These are phyloP conservation scores for Elegia similella DNA, from an alignment of 2,888 invertebrate genomes.

Conservation along the genomic window DNA sequence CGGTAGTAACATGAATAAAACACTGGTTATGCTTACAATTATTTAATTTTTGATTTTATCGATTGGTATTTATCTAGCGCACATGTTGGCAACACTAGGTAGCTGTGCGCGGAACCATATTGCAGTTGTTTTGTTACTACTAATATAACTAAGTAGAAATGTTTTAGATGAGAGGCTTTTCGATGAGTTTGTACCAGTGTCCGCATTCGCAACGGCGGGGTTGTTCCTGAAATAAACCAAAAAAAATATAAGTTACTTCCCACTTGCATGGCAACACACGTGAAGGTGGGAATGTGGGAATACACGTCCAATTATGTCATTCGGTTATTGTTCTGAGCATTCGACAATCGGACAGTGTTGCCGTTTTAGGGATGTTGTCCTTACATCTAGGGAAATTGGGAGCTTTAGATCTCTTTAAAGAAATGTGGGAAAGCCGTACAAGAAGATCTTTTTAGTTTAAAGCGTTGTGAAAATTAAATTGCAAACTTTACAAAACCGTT, in stretches of 20 bases:
- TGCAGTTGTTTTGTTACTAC: slow-evolving; percentile 65
- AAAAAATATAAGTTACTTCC: background rate
- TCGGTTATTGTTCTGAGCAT: too few relatives aligned
- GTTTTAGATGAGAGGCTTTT: slow-evolving; percentile 86
- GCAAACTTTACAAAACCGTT: too few relatives aligned
- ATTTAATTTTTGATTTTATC: slow-evolving; percentile 57
- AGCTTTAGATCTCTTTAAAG: too few relatives aligned
- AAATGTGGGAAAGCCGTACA: too few relatives aligned
- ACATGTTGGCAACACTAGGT: slow-evolving; percentile 45
- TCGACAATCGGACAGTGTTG: too few relatives aligned
- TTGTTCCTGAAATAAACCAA: slow-evolving; percentile 83
- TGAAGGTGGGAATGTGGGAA: too few relatives aligned
- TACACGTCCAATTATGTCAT: too few relatives aligned
- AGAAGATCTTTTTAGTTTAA: too few relatives aligned
- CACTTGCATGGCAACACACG: background rate
- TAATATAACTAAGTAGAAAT: slow-evolving; percentile 58
- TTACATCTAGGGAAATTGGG: too few relatives aligned
- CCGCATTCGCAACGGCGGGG: slow-evolving; percentile 97
- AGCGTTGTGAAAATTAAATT: too few relatives aligned
- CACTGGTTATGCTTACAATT: slow-evolving; percentile 68
- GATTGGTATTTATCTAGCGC: slow-evolving; percentile 47
- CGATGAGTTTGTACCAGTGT: slow-evolving; percentile 96
- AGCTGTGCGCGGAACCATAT: slow-evolving; percentile 56
- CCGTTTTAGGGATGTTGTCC: too few relatives aligned
- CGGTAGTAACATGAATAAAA: slow-evolving; percentile 50